Percentiles rank a stretch among this genome's conserved stretches.
These are phyloP conservation scores for Tetrax tetrax DNA, from an alignment of 2,113 vertebrate genomes.

Conservation along the genomic window DNA sequence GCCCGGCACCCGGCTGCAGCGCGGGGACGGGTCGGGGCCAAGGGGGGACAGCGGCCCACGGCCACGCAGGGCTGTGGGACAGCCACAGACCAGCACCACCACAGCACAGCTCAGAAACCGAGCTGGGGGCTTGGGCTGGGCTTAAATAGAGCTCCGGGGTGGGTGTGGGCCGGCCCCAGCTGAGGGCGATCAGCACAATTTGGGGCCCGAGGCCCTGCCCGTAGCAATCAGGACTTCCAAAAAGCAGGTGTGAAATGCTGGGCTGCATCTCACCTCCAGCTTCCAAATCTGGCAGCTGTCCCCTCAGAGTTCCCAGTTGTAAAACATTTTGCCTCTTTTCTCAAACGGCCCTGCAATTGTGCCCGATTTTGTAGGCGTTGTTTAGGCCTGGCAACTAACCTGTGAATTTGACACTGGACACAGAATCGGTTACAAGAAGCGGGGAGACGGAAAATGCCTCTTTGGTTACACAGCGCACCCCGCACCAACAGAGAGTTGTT, in stretches of 20 bases:
- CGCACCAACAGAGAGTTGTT: neutral
- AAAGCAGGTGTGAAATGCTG: neutral
- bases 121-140: rapidly evolving
- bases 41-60: neutral
- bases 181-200: neutral
- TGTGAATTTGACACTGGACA: neutral
- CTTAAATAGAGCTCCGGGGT: neutral
- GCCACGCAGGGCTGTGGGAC: rapidly evolving
- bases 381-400: neutral
- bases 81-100: rapidly evolving
- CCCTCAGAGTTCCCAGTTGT: neutral
- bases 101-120: rapidly evolving
- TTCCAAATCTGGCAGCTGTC: neutral
- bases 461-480: neutral
- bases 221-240: rapidly evolving
- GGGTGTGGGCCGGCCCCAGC: neutral
- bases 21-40: rapidly evolving
- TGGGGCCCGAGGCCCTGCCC: neutral
- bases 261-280: neutral
- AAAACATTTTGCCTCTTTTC: neutral
- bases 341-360: neutral
- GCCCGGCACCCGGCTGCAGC: rapidly evolving
- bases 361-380: neutral
- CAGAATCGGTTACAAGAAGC: neutral
- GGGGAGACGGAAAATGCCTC: neutral